Evolutionary conservation across 2,113 vertebrate species (phyloP).

Genomic region (Gymnobelideus leadbeateri): DNA sequence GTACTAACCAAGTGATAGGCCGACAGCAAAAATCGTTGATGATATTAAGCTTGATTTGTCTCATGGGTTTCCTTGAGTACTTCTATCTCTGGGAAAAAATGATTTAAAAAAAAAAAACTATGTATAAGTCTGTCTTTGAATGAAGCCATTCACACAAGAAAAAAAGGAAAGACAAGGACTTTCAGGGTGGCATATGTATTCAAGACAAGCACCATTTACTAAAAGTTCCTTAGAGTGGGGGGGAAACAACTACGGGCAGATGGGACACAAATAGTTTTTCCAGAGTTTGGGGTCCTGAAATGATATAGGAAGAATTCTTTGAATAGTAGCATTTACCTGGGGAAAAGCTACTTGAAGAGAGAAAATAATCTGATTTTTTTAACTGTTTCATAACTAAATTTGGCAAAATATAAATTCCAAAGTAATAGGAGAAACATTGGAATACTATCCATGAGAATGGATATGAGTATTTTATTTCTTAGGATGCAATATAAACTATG

Average conservation of each 20-base stretch:
- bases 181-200: background rate
- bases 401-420: background rate
- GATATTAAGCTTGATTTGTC: background rate
- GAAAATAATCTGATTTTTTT: background rate
- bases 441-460: background rate
- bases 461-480: background rate
- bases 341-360: background rate
- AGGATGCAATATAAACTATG: background rate
- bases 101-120: background rate
- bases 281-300: background rate
- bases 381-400: background rate
- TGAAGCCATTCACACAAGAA: background rate
- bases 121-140: background rate
- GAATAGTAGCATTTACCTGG: background rate
- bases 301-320: background rate
- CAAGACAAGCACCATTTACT: background rate
- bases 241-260: background rate
- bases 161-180: background rate
- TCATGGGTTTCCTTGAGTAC: background rate
- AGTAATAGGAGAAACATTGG: background rate
- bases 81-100: background rate
- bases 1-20: background rate
- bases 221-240: background rate
- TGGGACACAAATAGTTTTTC: background rate
- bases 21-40: background rate